Conservation (phyloP, 2,888 invertebrate species). For the Gryllus longicercus region DNA sequence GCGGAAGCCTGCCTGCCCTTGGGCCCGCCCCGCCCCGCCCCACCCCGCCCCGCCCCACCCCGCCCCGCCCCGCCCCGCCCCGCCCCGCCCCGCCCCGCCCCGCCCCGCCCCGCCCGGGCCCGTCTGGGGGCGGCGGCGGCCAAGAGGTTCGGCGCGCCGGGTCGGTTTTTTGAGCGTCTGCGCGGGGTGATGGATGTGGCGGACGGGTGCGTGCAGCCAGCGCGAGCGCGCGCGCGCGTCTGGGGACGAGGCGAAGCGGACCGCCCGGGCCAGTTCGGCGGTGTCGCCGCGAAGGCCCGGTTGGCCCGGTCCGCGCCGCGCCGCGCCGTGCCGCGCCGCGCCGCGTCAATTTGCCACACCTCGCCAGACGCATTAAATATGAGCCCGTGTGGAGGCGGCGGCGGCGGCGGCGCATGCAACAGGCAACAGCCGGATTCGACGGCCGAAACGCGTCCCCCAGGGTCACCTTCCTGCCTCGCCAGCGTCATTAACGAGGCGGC, state of each 20-base stretch:
- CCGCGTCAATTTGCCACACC: neutral
- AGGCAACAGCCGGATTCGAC: neutral
- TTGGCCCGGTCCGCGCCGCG: neutral
- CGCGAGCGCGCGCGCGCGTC: neutral
- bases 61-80: neutral
- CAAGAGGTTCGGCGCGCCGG: neutral
- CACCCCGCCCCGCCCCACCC: neutral
- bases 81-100: neutral
- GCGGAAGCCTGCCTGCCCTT: neutral
- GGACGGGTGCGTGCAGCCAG: neutral
- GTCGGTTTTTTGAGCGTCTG: neutral
- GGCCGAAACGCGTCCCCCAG: neutral
- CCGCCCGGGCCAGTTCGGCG: too few relatives aligned
- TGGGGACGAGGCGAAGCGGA: neutral
- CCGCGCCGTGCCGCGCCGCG: neutral
- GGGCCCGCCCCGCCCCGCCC: neutral
- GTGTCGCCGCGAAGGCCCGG: too few relatives aligned
- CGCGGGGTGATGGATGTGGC: neutral
- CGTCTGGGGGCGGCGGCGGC: neutral
- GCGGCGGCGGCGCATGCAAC: neutral
- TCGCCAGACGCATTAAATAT: neutral
- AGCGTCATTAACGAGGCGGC: neutral
- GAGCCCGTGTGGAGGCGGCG: neutral
- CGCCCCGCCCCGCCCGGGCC: neutral
- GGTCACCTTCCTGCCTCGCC: constrained; percentile 17